These are phyloP conservation scores for Octodon degus DNA, from an alignment of 2,113 vertebrate genomes.

Conservation along the genomic window DNA sequence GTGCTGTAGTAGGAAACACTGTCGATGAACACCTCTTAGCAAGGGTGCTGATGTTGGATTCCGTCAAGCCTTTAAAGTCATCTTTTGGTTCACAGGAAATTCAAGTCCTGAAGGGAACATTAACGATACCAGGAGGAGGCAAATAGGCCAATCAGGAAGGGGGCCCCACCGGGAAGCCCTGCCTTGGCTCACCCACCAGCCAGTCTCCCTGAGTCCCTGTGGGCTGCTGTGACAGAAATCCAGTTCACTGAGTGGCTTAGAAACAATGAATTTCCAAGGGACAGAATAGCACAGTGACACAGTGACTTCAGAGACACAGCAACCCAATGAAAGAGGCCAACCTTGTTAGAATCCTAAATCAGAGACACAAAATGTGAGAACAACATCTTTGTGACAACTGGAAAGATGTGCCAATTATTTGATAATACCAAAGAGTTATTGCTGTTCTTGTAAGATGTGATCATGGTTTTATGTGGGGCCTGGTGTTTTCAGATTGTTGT, in stretches of 20 bases:
- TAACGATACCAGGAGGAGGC: neutral
- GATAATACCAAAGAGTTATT: neutral
- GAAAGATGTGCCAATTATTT: neutral
- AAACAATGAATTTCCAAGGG: neutral
- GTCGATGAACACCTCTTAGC: neutral
- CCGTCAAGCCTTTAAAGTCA: neutral
- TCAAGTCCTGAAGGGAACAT: neutral
- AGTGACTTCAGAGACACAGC: neutral
- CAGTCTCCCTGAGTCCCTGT: neutral
- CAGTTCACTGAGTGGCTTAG: neutral
- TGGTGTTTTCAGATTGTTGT: neutral
- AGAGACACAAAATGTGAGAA: neutral
- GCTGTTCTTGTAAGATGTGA: neutral
- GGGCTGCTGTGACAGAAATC: neutral
- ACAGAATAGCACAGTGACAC: neutral
- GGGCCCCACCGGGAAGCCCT: rapidly evolving
- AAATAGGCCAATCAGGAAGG: neutral
- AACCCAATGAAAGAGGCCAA: neutral
- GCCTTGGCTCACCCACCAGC: neutral
- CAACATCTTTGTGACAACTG: neutral
- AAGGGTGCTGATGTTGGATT: neutral
- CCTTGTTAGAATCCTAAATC: neutral
- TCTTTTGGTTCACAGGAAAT: neutral
- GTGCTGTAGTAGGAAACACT: neutral
- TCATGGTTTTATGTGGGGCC: neutral